These are phyloP conservation scores for Drosophila arizonae DNA, from an alignment of 1,140 invertebrate genomes.

Conservation along the genomic window DNA sequence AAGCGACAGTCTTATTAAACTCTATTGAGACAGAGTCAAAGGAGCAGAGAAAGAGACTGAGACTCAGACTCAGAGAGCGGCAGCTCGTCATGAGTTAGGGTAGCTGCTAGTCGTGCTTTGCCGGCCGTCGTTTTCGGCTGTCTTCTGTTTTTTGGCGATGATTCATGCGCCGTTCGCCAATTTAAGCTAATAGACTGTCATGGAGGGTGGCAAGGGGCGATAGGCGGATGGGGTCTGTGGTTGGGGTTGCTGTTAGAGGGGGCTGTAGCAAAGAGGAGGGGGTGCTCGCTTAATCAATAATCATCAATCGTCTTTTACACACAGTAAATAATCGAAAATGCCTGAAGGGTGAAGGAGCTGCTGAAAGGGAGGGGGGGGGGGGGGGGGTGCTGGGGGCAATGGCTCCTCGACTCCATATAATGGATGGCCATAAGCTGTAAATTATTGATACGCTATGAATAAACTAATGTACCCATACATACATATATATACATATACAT, in stretches of 20 bases:
- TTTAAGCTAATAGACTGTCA: conserved; percentile 26
- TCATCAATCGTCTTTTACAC: conserved; percentile 78
- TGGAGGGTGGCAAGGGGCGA: not conserved
- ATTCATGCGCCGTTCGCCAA: conserved; percentile 55
- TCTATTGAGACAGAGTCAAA: not conserved
- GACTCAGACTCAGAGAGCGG: not conserved
- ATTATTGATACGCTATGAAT: conserved; percentile 61
- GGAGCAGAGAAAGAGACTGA: not conserved
- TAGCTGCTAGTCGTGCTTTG: conserved; percentile 3
- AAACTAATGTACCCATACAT: too few species aligned
- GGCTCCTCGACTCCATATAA: conserved; percentile 40
- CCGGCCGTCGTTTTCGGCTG: not conserved
- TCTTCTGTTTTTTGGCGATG: conserved; percentile 42
- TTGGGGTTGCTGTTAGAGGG: not conserved
- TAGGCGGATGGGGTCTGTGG: too few species aligned
- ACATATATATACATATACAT: too few species aligned
- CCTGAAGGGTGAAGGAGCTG: not conserved
- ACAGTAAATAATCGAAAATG: conserved; percentile 61
- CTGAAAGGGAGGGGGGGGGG: not conserved
- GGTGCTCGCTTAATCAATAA: conserved; percentile 70
- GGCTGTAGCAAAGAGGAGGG: not conserved
- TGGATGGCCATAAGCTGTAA: conserved; percentile 74
- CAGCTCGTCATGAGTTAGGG: not conserved
- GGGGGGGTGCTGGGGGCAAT: not conserved
- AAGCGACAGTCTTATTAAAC: too few species aligned